A percentile compares a stretch with the other conserved stretches of the same genome.
Evolutionary conservation across 2,888 invertebrate genomes (phyloP).

Genomic region (Stomorhina lunata): DNA sequence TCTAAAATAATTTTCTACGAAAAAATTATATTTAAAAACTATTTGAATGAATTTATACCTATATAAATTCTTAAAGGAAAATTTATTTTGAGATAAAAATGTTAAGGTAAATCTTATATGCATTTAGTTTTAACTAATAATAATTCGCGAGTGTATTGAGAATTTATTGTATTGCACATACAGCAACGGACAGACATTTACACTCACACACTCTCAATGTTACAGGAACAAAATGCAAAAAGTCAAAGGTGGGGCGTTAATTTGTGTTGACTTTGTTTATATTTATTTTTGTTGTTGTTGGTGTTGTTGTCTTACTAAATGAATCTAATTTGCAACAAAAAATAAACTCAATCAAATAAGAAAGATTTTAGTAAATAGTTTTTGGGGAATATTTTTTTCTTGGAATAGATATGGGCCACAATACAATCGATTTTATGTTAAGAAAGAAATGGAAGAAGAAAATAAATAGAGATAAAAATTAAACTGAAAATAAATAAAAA

Average conservation of each 20-base stretch:
- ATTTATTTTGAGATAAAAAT: no score
- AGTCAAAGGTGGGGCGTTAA: slow-evolving; percentile 63
- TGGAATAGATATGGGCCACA: slow-evolving; percentile 15
- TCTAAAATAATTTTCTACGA: no score
- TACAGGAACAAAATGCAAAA: slow-evolving; percentile 45
- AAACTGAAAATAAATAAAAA: background rate
- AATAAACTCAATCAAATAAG: background rate
- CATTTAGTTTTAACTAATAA: background rate
- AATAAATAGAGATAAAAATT: background rate
- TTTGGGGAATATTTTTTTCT: background rate
- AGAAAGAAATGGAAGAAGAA: background rate
- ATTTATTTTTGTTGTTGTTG: slow-evolving; percentile 1
- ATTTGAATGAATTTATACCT: no score
- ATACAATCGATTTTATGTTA: slow-evolving; percentile 56
- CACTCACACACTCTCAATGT: background rate
- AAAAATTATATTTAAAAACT: no score
- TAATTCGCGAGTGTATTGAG: slow-evolving; percentile 23
- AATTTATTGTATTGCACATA: background rate
- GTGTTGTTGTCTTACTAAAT: background rate
- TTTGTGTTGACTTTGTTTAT: slow-evolving; percentile 20
- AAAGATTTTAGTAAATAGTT: background rate
- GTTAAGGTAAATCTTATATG: no score
- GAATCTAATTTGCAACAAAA: slow-evolving; percentile 25
- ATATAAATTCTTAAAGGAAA: no score
- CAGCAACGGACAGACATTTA: background rate